phyloP scores from a whole-genome alignment of 2,113 vertebrate species.

The Jaculus jaculus region DNA sequence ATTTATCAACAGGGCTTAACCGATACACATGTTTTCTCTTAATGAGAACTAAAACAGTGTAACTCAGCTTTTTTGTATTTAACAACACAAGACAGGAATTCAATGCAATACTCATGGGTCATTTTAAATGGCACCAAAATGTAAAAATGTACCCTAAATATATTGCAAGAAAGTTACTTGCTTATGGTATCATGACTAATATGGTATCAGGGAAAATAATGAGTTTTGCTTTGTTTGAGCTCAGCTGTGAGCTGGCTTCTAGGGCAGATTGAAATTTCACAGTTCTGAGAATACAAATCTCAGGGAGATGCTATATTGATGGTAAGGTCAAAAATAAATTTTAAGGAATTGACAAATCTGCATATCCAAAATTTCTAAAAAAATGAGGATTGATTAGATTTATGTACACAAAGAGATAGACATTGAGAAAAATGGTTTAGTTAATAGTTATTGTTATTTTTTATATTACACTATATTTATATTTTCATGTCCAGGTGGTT shows the following conservation, averaged over 20 bases:
- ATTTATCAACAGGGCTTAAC: background rate
- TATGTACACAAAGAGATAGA: background rate
- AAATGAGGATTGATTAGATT: background rate
- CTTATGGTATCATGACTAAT: background rate
- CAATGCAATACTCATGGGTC: background rate
- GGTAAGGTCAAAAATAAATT: background rate
- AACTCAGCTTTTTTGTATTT: background rate
- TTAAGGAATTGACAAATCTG: background rate
- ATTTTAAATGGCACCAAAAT: background rate
- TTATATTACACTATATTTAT: no score
- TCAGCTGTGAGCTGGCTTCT: background rate
- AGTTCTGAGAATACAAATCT: background rate
- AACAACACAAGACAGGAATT: background rate
- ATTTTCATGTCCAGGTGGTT: no score
- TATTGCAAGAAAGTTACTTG: background rate
- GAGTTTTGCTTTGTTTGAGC: background rate
- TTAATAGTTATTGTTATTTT: no score
- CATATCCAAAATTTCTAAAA: background rate
- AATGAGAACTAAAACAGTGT: background rate
- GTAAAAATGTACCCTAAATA: background rate
- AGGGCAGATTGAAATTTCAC: no score
- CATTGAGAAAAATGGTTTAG: background rate
- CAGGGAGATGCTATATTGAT: background rate
- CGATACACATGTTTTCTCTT: background rate
- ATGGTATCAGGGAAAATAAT: background rate